These are phyloP conservation scores for Xestoiulus laeticollis DNA, from an alignment of 2,888 invertebrate genomes.

Conservation along the genomic window DNA sequence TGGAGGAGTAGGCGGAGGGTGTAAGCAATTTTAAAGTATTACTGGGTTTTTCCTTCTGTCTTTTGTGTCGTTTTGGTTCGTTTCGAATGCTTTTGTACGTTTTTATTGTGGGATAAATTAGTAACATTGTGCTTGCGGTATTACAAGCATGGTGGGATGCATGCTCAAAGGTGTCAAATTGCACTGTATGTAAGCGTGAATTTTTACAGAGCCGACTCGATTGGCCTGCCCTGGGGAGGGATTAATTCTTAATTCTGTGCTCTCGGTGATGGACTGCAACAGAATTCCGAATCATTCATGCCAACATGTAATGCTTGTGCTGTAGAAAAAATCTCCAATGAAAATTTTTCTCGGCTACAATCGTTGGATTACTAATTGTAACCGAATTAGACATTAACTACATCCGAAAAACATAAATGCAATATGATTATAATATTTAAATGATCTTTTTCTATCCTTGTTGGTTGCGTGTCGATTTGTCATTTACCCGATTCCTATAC, in stretches of 20 bases:
- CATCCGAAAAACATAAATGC: no score
- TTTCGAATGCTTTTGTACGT: background rate
- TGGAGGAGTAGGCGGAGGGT: constrained; percentile 56
- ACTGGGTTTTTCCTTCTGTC: background rate
- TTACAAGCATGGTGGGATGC: background rate
- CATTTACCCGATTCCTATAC: no score
- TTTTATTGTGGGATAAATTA: background rate
- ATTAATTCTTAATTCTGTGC: background rate
- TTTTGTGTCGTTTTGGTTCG: background rate
- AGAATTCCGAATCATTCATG: background rate
- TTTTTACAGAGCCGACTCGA: background rate
- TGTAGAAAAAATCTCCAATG: no score
- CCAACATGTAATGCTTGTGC: background rate
- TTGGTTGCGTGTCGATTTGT: no score
- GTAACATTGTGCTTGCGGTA: background rate
- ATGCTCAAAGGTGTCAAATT: background rate
- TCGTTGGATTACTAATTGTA: no score
- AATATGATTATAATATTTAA: no score
- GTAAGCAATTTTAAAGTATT: constrained; percentile 51
- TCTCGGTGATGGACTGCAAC: background rate
- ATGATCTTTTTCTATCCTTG: no score
- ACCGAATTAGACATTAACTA: no score
- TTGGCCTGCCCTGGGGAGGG: background rate
- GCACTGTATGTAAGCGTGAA: background rate
- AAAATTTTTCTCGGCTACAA: no score